Percentiles rank a stretch among this genome's conserved stretches.
Conservation (phyloP, 2,113 vertebrate genomes). For the Corydoras sp. region DNA sequence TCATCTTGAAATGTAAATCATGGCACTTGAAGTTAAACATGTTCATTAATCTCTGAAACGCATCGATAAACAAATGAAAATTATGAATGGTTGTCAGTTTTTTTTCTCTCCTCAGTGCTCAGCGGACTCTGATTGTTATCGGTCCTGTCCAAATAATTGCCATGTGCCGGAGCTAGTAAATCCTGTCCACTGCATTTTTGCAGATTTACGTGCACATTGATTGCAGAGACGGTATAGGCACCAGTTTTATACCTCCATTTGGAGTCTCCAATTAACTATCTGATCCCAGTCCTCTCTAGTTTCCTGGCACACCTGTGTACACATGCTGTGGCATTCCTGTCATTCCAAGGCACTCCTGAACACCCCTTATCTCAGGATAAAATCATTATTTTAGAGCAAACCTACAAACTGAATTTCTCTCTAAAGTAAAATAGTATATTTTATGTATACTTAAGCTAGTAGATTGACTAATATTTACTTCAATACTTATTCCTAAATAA, state of each 20-base stretch:
- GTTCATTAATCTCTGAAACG: slow-evolving; percentile 34
- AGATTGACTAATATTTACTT: too few relatives aligned
- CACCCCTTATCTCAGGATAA: slow-evolving; percentile 24
- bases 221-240: slow-evolving; percentile 18
- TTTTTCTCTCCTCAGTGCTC: background rate
- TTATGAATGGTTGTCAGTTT: slow-evolving; percentile 22
- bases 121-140: slow-evolving; percentile 20
- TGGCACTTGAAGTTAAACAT: slow-evolving; percentile 9
- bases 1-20: slow-evolving; percentile 37
- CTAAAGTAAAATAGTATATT: too few relatives aligned
- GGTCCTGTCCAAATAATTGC: slow-evolving; percentile 24
- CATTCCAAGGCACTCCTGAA: slow-evolving; percentile 37
- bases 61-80: slow-evolving; percentile 26
- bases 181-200: slow-evolving; percentile 7
- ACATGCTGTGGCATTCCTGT: slow-evolving; percentile 36
- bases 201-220: slow-evolving; percentile 1
- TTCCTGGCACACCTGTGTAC: slow-evolving; percentile 39
- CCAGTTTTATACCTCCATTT: slow-evolving; percentile 24
- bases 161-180: slow-evolving; percentile 5
- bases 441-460: too few relatives aligned
- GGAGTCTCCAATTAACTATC: slow-evolving; percentile 32
- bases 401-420: background rate
- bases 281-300: slow-evolving; percentile 32
- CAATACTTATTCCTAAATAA: too few relatives aligned
- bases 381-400: slow-evolving; percentile 22